phyloP scores from a whole-genome alignment of 2,888 invertebrate species.

The Neelides folsomi region DNA sequence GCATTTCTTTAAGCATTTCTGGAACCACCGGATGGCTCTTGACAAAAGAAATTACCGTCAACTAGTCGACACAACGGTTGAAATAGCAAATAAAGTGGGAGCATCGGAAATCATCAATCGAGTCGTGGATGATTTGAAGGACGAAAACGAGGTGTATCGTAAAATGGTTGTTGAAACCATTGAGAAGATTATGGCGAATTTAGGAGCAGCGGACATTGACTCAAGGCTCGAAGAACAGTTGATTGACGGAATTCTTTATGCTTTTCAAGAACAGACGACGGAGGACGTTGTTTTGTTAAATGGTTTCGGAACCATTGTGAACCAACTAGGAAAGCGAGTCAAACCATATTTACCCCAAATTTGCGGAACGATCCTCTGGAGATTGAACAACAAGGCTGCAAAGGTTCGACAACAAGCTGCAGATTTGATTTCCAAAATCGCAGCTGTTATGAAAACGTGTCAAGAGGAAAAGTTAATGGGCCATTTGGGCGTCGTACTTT shows the following conservation, averaged over 20 bases:
- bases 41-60: slow-evolving; percentile 95
- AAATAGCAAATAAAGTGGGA: slow-evolving; percentile 99
- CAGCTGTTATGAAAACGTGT: slow-evolving; percentile 98
- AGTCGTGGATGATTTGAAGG: slow-evolving; percentile 97
- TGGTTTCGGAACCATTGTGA: slow-evolving; percentile 98
- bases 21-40: slow-evolving; percentile 99
- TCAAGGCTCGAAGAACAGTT: slow-evolving; percentile 95
- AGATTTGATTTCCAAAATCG: slow-evolving; percentile 93
- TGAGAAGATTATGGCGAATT: slow-evolving; percentile 93
- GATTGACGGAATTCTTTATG: slow-evolving; percentile 97
- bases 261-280: slow-evolving; percentile 99
- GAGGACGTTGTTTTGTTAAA: slow-evolving; percentile 99
- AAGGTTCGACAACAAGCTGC: slow-evolving; percentile 99
- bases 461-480: slow-evolving; percentile 99
- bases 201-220: slow-evolving; percentile 97
- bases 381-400: slow-evolving; percentile 97
- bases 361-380: slow-evolving; percentile 98
- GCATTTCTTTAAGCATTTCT: slow-evolving; percentile 97
- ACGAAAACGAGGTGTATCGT: slow-evolving; percentile 97
- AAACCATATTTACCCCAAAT: slow-evolving; percentile 99
- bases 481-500: slow-evolving; percentile 95
- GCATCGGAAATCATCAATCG: slow-evolving; percentile 97
- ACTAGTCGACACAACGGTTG: slow-evolving; percentile 97
- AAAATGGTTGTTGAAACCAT: slow-evolving; percentile 99
- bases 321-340: slow-evolving; percentile 89